A percentile compares a stretch with the other conserved stretches of the same genome.
Evolutionary conservation across 2,113 vertebrate genomes (phyloP).

Genomic region (Paratilapia polleni): DNA sequence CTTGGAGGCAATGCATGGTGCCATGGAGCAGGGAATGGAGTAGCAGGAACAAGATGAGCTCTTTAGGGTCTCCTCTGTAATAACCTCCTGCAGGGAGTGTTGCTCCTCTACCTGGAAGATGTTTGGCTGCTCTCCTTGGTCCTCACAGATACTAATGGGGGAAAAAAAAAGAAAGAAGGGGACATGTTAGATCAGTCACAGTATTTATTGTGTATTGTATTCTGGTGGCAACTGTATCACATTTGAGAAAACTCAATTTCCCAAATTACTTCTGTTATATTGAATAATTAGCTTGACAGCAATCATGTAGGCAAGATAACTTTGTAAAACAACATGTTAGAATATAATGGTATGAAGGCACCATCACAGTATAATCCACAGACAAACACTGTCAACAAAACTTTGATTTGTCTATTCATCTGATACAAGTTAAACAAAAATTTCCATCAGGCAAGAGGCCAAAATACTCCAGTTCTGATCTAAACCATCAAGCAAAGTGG

Average conservation of each 20-base stretch:
- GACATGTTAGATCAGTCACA: neutral
- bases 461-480: neutral
- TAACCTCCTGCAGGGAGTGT: constrained; percentile 87
- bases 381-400: neutral
- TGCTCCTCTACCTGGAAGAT: constrained; percentile 95
- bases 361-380: neutral
- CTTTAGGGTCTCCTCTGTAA: constrained; percentile 87
- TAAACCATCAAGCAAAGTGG: neutral
- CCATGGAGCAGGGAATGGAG: constrained; percentile 78
- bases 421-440: neutral
- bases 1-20: constrained; percentile 51
- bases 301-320: neutral
- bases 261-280: neutral
- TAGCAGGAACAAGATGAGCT: constrained; percentile 85
- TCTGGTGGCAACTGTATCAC: neutral
- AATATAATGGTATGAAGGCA: neutral
- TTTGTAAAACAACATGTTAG: fast-evolving
- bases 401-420: neutral
- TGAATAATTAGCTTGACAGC: neutral
- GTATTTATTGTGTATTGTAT: neutral
- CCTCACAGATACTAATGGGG: constrained; percentile 88
- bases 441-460: neutral
- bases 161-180: neutral
- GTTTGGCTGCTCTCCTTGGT: constrained; percentile 87
- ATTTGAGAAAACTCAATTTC: neutral